phyloP scores from a whole-genome alignment of 2,888 invertebrate genomes.

The Ganaspis brasiliensis region DNA sequence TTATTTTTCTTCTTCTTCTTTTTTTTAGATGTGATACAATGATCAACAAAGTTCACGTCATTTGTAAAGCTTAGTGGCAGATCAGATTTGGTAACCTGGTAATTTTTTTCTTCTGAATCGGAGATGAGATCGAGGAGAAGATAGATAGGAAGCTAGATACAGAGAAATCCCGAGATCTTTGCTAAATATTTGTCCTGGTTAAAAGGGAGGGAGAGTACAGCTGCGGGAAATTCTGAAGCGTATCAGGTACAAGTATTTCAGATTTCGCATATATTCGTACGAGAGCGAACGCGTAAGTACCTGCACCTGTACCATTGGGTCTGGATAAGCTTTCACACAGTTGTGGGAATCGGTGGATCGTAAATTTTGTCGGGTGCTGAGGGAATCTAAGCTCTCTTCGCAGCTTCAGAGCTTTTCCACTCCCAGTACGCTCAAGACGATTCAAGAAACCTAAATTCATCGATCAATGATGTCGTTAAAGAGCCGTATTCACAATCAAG shows the following conservation, averaged over 20 bases:
- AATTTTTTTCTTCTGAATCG: neutral
- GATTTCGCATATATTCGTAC: conserved; percentile 42
- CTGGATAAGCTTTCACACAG: conserved; percentile 59
- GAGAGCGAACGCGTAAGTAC: conserved; percentile 30
- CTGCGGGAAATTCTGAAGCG: neutral
- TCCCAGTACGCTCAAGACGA: conserved; percentile 51
- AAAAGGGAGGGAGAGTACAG: conserved; percentile 15
- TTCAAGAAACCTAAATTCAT: conserved; percentile 70
- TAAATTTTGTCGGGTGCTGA: conserved; percentile 55
- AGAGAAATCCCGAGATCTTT: conserved; percentile 36
- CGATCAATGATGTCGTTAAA: conserved; percentile 67
- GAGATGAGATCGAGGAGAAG: conserved; percentile 22
- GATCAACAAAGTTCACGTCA: conserved; percentile 14
- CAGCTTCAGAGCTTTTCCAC: conserved; percentile 54
- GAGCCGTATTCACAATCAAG: too few relatives aligned
- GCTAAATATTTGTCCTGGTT: conserved; percentile 59
- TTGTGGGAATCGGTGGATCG: conserved; percentile 57
- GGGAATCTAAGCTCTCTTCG: conserved; percentile 54
- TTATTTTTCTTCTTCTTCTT: conserved; percentile 35
- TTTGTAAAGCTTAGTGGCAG: conserved; percentile 20
- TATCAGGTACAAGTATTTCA: neutral
- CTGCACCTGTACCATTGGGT: conserved; percentile 54
- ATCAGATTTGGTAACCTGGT: neutral
- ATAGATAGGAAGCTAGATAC: conserved; percentile 22
- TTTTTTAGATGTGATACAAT: neutral